Evolutionary conservation across 2,888 invertebrate genomes (phyloP).

Genomic region (Tiphia femorata): DNA sequence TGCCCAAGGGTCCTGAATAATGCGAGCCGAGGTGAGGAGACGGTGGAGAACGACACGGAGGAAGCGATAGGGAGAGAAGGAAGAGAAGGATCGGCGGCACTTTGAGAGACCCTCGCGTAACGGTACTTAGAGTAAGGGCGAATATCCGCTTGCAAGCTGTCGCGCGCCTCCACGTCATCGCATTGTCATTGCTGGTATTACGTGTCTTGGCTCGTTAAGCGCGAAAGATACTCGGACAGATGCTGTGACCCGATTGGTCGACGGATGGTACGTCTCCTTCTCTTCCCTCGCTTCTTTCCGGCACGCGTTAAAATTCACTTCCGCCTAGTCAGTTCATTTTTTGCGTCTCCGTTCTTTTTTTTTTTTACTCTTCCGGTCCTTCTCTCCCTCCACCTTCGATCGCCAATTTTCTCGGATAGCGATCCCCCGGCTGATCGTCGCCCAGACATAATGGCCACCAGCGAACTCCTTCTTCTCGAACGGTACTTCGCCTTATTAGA

Average conservation of each 20-base stretch:
- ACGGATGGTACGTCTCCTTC: too few species aligned
- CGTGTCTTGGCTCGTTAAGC: constrained; percentile 41
- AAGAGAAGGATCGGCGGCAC: too few species aligned
- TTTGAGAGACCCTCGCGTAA: constrained; percentile 49
- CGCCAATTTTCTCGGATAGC: neutral
- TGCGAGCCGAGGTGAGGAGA: constrained; percentile 20
- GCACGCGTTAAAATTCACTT: too few species aligned
- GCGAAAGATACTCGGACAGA: too few species aligned
- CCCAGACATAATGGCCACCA: neutral
- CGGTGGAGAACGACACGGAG: neutral
- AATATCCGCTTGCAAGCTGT: constrained; percentile 67
- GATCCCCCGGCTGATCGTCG: neutral
- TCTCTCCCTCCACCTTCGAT: neutral
- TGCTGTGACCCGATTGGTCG: too few species aligned
- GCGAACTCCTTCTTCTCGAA: constrained; percentile 14
- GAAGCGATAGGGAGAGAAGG: constrained; percentile 29
- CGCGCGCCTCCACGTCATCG: constrained; percentile 43
- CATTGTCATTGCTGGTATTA: constrained; percentile 47
- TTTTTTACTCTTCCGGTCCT: neutral
- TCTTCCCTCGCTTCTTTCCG: neutral
- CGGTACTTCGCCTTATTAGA: constrained; percentile 24
- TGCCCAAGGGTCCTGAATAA: constrained; percentile 47
- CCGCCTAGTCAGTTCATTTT: too few species aligned
- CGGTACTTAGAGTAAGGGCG: constrained; percentile 62
- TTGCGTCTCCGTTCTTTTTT: too few species aligned